A percentile compares a stretch with the other conserved stretches of the same genome.
Evolutionary conservation across 2,888 invertebrate species (phyloP).

Genomic region (Rugalucina vietnamica): DNA sequence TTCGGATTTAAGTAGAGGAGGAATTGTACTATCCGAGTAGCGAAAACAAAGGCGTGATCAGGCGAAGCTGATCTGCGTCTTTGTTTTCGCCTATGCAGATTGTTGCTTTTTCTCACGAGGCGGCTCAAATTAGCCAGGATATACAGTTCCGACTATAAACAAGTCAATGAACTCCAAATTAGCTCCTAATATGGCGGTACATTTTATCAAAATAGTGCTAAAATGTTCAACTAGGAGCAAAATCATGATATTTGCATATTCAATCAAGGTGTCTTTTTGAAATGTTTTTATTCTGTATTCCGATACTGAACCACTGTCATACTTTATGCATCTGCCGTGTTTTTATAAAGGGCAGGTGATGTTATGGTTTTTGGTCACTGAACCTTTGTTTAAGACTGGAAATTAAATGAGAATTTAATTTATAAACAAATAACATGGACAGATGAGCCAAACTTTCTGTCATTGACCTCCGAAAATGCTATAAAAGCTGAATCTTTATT

Average conservation of each 20-base stretch:
- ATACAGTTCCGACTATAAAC: neutral
- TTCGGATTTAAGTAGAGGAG: too few relatives aligned
- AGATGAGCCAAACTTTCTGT: neutral
- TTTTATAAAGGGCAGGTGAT: neutral
- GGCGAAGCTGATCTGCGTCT: too few relatives aligned
- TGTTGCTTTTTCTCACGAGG: too few relatives aligned
- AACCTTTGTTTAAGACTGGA: neutral
- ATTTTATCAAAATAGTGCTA: neutral
- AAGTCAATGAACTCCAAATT: neutral
- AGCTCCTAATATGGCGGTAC: neutral
- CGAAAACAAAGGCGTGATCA: too few relatives aligned
- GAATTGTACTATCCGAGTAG: too few relatives aligned
- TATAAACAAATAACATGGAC: neutral
- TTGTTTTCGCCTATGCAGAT: too few relatives aligned
- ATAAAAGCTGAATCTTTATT: neutral
- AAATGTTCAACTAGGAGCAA: neutral
- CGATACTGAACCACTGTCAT: neutral
- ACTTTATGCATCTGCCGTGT: neutral
- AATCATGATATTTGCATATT: neutral
- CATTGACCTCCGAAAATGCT: neutral
- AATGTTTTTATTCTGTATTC: neutral
- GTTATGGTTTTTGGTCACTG: neutral
- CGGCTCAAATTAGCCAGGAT: too few relatives aligned
- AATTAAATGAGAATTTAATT: conserved; percentile 2
- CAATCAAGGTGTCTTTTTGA: neutral